Evolutionary conservation across 1,140 invertebrate genomes (phyloP).

Genomic region (Andricus grossulariae): DNA sequence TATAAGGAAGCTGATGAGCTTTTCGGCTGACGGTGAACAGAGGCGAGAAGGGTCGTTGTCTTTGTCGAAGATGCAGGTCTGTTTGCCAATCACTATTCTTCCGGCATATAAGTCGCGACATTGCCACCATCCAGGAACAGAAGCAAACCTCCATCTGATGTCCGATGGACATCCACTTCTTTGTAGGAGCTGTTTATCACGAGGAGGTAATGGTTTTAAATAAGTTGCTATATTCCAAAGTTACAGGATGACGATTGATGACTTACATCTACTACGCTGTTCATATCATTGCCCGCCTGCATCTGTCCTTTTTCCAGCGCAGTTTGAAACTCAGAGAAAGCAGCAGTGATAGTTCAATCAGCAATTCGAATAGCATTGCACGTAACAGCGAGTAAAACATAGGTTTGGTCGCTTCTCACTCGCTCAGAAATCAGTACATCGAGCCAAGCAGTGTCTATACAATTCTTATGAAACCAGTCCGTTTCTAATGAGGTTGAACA

Average conservation of each 20-base stretch:
- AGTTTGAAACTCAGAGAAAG: constrained; percentile 89
- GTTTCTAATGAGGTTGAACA: too few relatives aligned
- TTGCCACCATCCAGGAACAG: constrained; percentile 94
- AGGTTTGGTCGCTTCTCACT: constrained; percentile 96
- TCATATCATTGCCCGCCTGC: constrained; percentile 93
- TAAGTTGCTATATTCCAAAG: not conserved
- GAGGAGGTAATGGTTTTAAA: constrained; percentile 81
- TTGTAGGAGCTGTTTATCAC: constrained; percentile 96
- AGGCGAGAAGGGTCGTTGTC: constrained; percentile 98
- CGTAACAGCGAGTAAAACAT: constrained; percentile 94
- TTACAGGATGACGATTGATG: too few relatives aligned
- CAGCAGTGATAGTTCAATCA: constrained; percentile 89
- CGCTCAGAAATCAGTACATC: constrained; percentile 96
- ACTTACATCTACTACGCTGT: constrained; percentile 88
- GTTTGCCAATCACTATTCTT: constrained; percentile 98
- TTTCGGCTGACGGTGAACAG: constrained; percentile 96
- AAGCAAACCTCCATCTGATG: constrained; percentile 93
- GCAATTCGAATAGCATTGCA: constrained; percentile 97
- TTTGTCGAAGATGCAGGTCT: constrained; percentile 98
- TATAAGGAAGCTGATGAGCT: constrained; percentile 92
- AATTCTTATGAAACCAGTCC: constrained; percentile 91
- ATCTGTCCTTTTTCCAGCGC: constrained; percentile 97
- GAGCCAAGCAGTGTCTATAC: constrained; percentile 97
- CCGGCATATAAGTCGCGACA: constrained; percentile 98
- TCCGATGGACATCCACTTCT: constrained; percentile 94